Conservation (phyloP, 37 sponge, comb jelly and placozoan species). For the Cladorhizidae sp. region DNA sequence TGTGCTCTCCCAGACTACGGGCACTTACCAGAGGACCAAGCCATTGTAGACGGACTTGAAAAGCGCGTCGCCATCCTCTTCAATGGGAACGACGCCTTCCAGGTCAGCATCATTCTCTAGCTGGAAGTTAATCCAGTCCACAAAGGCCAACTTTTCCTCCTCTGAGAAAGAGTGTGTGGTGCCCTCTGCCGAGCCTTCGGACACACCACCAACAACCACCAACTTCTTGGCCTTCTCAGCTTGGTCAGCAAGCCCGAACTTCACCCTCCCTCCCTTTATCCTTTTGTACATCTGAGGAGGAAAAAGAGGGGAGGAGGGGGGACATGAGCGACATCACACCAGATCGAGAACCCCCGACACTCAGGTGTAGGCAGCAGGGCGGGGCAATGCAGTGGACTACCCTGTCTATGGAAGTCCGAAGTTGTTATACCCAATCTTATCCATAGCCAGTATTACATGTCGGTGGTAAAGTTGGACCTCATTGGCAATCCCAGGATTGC, state of each 20-base stretch:
- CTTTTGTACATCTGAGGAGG: slow-evolving; percentile 72
- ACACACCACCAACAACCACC: slow-evolving; percentile 68
- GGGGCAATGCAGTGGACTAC: no score
- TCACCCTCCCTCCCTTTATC: slow-evolving; percentile 58
- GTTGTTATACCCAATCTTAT: no score
- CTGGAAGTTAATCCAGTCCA: slow-evolving; percentile 96
- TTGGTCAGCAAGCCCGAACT: slow-evolving; percentile 67
- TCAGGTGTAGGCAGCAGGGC: no score
- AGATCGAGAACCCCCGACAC: no score
- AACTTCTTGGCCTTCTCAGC: slow-evolving; percentile 85
- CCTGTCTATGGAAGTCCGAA: no score
- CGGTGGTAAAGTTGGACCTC: no score
- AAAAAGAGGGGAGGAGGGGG: neutral
- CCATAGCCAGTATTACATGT: no score
- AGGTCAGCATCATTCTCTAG: slow-evolving; percentile 81
- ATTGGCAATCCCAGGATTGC: no score
- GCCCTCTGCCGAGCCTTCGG: slow-evolving; percentile 83
- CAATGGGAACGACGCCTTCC: slow-evolving; percentile 60
- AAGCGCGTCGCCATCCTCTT: slow-evolving; percentile 74
- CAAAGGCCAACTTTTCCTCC: slow-evolving; percentile 93
- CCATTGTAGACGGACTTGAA: slow-evolving; percentile 84
- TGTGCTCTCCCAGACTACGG: no score
- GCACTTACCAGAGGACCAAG: slow-evolving; percentile 84
- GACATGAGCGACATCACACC: no score
- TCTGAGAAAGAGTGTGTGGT: slow-evolving; percentile 91